Evolutionary conservation across 2,888 invertebrate species (phyloP), one percentile per base, ranked within the genome.

Genomic region (Yponomeuta sedellus): DNA sequence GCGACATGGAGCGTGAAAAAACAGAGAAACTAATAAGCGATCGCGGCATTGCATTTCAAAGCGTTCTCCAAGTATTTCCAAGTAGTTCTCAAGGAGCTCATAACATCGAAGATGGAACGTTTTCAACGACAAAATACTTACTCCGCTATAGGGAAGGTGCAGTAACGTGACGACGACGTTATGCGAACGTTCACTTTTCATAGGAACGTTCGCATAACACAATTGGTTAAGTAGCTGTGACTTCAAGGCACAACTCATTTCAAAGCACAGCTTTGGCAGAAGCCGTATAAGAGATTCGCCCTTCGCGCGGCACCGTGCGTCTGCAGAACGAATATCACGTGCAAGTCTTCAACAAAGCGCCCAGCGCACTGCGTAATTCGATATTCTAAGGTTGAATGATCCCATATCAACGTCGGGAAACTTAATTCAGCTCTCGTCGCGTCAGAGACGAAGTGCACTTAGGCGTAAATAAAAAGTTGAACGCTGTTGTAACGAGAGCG

Each of bases 381-480:
- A 91, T 90, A 88, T 86, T 80, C 82, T 79, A 77, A 82, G 83
- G 90, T 88, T 91, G 90, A 91, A 91, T 91, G 88, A 86, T 88
- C 90, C 90, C 90, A 90, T 90, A 90, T 89, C 88, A 86, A 81
- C 82, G 80, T 77, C 73, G 83, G 88, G 88, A 83, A 82, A 87
- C 87, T 88, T 90, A 88, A 89, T 90, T 88, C 88, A 82, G 84
- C 86, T 83, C 88, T 87, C 82, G 78, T 82, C 82, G 80, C 77
- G 82, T 86, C 85, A 81, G 82, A 83, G 80, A 80, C 83, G 76
- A 83, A 89, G 89, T 88, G 90, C 88, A 88, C 89, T 90, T 87
- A 84, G 82, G 88, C 86, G 88, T 89, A 88, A 91, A 89, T 89
- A 91, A 89, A 89, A 89, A 88, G 87, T 86, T 88, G 87, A 88